A percentile compares a stretch with the other conserved stretches of the same genome.
Evolutionary conservation across 2,113 vertebrate genomes (phyloP).

Genomic region (Oceanodroma tethys): DNA sequence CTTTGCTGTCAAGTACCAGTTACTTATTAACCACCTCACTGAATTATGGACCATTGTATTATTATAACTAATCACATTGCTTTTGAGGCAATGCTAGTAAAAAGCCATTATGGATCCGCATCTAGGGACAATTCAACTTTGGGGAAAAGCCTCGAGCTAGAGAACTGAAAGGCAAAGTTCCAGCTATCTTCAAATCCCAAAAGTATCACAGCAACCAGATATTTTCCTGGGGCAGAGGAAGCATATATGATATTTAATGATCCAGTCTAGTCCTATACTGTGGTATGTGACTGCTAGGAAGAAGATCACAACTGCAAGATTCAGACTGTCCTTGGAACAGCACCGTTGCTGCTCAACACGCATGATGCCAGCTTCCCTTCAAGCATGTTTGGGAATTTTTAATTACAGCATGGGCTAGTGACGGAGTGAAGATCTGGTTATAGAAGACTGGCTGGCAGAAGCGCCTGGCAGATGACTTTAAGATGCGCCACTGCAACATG

Average conservation of each 20-base stretch:
- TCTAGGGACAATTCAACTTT: not conserved
- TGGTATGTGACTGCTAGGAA: not conserved
- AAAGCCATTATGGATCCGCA: not conserved
- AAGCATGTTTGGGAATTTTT: not conserved
- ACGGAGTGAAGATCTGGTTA: not conserved
- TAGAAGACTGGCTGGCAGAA: not conserved
- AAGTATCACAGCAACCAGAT: not conserved
- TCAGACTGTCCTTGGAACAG: not conserved
- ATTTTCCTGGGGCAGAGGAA: not conserved
- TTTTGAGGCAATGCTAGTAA: not conserved
- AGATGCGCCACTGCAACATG: not conserved
- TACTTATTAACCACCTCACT: not conserved
- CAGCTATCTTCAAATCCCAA: not conserved
- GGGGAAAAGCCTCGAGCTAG: not conserved
- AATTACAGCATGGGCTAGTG: not conserved
- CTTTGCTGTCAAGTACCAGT: not conserved
- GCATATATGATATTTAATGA: not conserved
- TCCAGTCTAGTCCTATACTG: not conserved
- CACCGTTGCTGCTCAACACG: not conserved
- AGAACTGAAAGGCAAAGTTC: not conserved
- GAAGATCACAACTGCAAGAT: not conserved
- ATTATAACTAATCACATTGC: not conserved
- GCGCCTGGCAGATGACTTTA: not conserved
- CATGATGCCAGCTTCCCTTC: not conserved
- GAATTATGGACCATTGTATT: not conserved